Conservation (phyloP, 2,113 vertebrate genomes). For the Paratilapia polleni region DNA sequence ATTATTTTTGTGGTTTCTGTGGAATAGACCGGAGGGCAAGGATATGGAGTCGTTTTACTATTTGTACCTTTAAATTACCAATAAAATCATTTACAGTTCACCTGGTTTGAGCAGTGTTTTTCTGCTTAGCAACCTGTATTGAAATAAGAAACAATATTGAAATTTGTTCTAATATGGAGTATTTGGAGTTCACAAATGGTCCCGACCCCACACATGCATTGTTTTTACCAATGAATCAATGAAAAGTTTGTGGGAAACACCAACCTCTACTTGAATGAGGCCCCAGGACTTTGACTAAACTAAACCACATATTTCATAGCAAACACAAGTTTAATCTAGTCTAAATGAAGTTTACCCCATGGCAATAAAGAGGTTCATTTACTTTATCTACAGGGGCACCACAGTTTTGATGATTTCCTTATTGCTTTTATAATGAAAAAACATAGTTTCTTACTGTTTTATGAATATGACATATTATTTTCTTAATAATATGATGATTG, state of each 20-base stretch:
- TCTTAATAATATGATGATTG: constrained; percentile 32
- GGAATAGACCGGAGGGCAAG: background rate
- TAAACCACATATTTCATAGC: constrained; percentile 1
- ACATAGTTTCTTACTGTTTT: constrained; percentile 43
- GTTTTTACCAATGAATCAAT: background rate
- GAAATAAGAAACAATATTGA: background rate
- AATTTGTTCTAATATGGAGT: background rate
- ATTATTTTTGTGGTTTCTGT: constrained; percentile 9
- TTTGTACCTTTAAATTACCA: background rate
- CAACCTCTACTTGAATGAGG: background rate
- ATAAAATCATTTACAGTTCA: background rate
- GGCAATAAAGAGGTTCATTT: constrained; percentile 64
- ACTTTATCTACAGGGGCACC: constrained; percentile 56
- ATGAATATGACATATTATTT: constrained; percentile 21
- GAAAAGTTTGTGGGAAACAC: background rate
- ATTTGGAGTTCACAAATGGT: background rate
- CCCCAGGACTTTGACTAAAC: constrained; percentile 14
- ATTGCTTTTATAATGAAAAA: constrained; percentile 61
- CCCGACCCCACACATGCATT: background rate
- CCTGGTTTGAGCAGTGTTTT: background rate
- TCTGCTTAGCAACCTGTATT: background rate
- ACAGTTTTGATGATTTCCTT: constrained; percentile 41
- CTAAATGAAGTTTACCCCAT: constrained; percentile 37
- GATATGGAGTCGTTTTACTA: background rate
- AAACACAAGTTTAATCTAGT: constrained; percentile 32